These are phyloP conservation scores for Coilia nasus DNA, from an alignment of 2,797 vertebrate species.

Conservation along the genomic window DNA sequence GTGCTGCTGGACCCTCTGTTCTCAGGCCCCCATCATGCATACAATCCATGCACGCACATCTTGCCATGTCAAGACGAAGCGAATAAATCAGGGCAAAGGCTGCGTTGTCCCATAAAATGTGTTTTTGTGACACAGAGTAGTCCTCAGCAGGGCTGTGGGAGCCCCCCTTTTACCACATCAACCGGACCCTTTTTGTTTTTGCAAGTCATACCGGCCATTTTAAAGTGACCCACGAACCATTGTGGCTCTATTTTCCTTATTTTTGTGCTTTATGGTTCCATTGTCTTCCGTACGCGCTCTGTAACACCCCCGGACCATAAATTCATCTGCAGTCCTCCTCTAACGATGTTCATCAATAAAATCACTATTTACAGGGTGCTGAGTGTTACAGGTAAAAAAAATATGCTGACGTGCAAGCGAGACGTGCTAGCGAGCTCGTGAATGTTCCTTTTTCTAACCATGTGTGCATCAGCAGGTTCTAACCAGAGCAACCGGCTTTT, in stretches of 20 bases:
- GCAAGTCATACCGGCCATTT: conserved; percentile 28
- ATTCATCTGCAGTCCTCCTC: conserved; percentile 35
- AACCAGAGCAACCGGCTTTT: conserved; percentile 75
- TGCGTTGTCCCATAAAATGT: conserved; percentile 52
- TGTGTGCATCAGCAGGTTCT: conserved; percentile 75
- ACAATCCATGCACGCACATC: conserved; percentile 34
- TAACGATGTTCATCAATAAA: conserved; percentile 38
- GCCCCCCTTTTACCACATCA: conserved; percentile 26
- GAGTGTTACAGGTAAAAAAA: conserved; percentile 23
- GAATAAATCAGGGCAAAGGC: conserved; percentile 56
- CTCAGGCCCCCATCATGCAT: conserved; percentile 47
- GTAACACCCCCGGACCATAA: conserved; percentile 37
- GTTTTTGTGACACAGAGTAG: conserved; percentile 36
- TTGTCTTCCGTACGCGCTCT: conserved; percentile 45
- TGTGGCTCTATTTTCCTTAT: conserved; percentile 49
- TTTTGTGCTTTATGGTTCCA: conserved; percentile 50
- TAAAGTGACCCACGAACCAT: conserved; percentile 25
- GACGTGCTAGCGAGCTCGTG: conserved; percentile 67
- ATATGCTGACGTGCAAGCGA: conserved; percentile 57
- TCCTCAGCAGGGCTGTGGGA: background rate
- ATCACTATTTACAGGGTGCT: conserved; percentile 13
- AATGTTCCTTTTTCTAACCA: conserved; percentile 79
- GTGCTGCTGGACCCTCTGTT: conserved; percentile 53
- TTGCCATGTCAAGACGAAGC: conserved; percentile 40
- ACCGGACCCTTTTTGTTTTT: conserved; percentile 27